Conservation (phyloP, 2,113 vertebrate species). For the Hydropotes inermis region DNA sequence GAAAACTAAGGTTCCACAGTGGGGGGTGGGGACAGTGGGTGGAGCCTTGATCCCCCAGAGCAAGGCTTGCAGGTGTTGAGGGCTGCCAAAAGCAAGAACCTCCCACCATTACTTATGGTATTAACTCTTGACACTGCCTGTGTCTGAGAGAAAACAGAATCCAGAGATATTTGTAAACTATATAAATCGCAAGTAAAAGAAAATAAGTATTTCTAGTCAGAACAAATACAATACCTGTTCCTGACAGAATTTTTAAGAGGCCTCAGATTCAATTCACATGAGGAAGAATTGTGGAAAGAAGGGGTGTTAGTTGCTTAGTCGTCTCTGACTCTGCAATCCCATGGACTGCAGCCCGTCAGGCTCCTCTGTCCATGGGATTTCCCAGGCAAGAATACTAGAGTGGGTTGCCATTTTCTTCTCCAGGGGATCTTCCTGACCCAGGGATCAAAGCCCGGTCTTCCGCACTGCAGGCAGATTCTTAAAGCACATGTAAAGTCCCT, state of each 20-base stretch:
- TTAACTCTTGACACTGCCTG: background rate
- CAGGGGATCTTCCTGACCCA: background rate
- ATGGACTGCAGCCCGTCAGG: background rate
- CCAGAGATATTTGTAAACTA: background rate
- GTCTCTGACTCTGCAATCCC: background rate
- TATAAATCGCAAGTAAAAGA: background rate
- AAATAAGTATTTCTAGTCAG: conserved; percentile 13
- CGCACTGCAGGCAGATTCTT: background rate
- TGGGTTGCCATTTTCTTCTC: background rate
- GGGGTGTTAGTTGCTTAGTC: background rate
- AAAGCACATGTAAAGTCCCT: background rate
- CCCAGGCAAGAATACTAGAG: background rate
- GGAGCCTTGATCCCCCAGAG: background rate
- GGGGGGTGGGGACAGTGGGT: background rate
- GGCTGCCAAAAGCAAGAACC: background rate
- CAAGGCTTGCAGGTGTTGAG: background rate
- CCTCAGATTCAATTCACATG: background rate
- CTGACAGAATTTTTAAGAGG: background rate
- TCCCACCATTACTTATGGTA: background rate
- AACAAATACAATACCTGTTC: background rate
- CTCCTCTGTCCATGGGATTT: background rate
- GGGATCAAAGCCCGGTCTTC: background rate
- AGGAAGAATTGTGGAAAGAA: background rate
- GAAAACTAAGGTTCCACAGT: background rate
- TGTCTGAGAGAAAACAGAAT: background rate